These are phyloP conservation scores for Linnaemya tessellans DNA, from an alignment of 2,888 invertebrate genomes.

Conservation along the genomic window DNA sequence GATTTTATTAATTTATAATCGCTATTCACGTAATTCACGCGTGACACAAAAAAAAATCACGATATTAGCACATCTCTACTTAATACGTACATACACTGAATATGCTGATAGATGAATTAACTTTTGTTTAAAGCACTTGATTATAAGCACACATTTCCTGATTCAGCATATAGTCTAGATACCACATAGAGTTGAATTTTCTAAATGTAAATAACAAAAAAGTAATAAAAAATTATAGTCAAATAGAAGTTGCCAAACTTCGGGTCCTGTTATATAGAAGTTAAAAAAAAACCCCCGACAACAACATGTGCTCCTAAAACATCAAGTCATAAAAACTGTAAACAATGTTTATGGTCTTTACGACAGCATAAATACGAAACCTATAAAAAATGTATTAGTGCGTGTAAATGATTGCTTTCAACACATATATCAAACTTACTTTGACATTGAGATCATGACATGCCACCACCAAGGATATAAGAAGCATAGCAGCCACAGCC, in stretches of 20 bases:
- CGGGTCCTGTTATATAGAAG: not conserved
- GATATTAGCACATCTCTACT: too few species aligned
- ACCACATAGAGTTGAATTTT: too few species aligned
- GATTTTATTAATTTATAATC: too few species aligned
- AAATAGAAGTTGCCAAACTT: not conserved
- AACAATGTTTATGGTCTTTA: conserved; percentile 14
- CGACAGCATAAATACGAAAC: not conserved
- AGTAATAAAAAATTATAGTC: too few species aligned
- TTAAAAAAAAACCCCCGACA: not conserved
- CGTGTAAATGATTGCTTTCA: not conserved
- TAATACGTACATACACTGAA: too few species aligned
- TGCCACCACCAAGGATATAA: conserved; percentile 81
- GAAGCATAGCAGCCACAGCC: conserved; percentile 74
- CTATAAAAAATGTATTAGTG: not conserved
- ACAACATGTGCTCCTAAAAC: not conserved
- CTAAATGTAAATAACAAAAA: too few species aligned
- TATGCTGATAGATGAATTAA: too few species aligned
- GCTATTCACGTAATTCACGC: too few species aligned
- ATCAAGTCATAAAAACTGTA: conserved; percentile 11
- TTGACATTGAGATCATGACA: conserved; percentile 86
- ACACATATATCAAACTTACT: conserved; percentile 80
- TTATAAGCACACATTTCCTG: too few species aligned
- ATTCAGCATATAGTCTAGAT: too few species aligned
- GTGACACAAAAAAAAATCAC: too few species aligned
- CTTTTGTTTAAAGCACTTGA: too few species aligned